Percentiles rank a stretch among this genome's conserved stretches.
These are phyloP conservation scores for Aromia moschata DNA, from an alignment of 2,888 invertebrate species.

Conservation along the genomic window DNA sequence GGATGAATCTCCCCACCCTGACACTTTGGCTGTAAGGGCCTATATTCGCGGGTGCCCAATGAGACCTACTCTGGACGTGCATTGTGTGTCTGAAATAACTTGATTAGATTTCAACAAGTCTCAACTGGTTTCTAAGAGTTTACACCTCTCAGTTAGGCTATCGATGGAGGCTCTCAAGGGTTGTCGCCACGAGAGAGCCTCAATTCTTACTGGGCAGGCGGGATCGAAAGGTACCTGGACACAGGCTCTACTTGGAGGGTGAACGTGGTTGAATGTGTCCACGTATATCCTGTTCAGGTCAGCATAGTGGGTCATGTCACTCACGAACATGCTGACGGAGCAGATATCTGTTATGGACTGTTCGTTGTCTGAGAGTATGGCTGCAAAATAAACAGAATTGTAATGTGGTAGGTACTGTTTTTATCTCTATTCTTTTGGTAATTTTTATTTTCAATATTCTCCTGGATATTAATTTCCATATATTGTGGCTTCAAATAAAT, in stretches of 20 bases:
- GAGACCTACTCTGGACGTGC: slow-evolving; percentile 95
- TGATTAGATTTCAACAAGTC: slow-evolving; percentile 15
- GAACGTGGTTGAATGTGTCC: slow-evolving; percentile 75
- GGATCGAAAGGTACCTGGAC: slow-evolving; percentile 77
- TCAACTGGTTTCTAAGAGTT: slow-evolving; percentile 15
- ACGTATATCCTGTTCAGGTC: slow-evolving; percentile 82
- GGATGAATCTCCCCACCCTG: slow-evolving; percentile 67
- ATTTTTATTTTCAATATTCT: too few relatives aligned
- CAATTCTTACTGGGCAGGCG: slow-evolving; percentile 78
- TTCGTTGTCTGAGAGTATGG: slow-evolving; percentile 49
- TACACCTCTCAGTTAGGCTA: slow-evolving; percentile 53
- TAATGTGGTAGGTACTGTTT: too few relatives aligned
- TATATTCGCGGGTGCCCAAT: slow-evolving; percentile 98
- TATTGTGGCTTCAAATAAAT: too few relatives aligned
- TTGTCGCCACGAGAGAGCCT: slow-evolving; percentile 73
- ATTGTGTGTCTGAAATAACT: slow-evolving; percentile 72
- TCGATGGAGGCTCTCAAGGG: slow-evolving; percentile 47
- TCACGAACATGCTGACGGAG: slow-evolving; percentile 84
- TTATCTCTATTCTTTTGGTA: too few relatives aligned
- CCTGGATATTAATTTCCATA: too few relatives aligned
- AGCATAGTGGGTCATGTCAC: slow-evolving; percentile 82
- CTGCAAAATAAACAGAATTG: slow-evolving; percentile 7
- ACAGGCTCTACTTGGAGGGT: slow-evolving; percentile 88
- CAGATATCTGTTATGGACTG: slow-evolving; percentile 75
- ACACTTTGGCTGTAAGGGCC: slow-evolving; percentile 96